Evolutionary conservation across 2,797 vertebrate species (phyloP).

Genomic region (Peromyscus attwateri): DNA sequence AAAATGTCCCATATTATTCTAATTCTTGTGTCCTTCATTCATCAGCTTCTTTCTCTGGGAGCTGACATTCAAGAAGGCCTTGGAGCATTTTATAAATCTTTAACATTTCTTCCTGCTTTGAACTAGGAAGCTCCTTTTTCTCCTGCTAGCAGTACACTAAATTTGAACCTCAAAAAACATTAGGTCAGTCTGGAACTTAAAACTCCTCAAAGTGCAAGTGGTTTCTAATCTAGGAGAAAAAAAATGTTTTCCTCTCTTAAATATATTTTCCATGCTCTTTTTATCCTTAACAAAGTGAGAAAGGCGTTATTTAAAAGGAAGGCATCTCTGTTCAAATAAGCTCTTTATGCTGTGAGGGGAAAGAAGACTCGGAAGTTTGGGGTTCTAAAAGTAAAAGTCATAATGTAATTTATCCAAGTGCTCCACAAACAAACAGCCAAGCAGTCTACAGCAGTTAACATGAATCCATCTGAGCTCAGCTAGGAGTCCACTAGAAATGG

Average conservation of each 20-base stretch:
- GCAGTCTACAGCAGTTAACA: not conserved
- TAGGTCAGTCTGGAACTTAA: constrained; percentile 71
- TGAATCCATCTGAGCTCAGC: not conserved
- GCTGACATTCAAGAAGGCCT: constrained; percentile 75
- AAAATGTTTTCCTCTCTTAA: constrained; percentile 55
- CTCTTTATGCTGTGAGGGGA: not conserved
- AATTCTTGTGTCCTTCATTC: constrained; percentile 72
- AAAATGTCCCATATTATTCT: constrained; percentile 70
- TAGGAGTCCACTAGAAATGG: not conserved
- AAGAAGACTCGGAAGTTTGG: not conserved
- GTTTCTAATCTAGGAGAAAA: constrained; percentile 57
- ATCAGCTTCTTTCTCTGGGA: constrained; percentile 72
- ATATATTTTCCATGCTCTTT: not conserved
- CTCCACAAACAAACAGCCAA: not conserved
- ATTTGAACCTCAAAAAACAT: constrained; percentile 77
- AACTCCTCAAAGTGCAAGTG: constrained; percentile 56
- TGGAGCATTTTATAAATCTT: constrained; percentile 70
- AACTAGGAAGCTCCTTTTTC: constrained; percentile 64
- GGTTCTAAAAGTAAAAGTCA: constrained; percentile 14
- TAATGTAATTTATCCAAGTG: constrained; percentile 47
- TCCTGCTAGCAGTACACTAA: constrained; percentile 64
- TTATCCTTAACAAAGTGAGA: constrained; percentile 52
- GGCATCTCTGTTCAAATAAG: not conserved
- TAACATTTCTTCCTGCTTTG: constrained; percentile 67
- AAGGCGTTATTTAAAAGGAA: constrained; percentile 33